phyloP scores from a whole-genome alignment of 2,888 invertebrate species.

The Caenorhabditis sp. region DNA sequence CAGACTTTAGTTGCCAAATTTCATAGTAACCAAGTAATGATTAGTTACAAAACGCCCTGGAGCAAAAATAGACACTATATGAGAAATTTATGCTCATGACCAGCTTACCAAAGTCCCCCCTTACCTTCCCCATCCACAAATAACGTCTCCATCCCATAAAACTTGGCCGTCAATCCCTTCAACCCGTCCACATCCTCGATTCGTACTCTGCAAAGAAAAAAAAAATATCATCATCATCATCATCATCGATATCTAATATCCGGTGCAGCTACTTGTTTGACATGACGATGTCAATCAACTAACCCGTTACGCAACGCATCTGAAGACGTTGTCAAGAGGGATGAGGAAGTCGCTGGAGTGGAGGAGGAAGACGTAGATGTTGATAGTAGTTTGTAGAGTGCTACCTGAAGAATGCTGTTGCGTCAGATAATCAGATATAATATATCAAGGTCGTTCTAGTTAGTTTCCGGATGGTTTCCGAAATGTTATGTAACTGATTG shows the following conservation, averaged over 20 bases:
- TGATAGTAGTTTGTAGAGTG: conserved; percentile 62
- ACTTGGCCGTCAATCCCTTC: conserved; percentile 57
- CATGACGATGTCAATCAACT: conserved; percentile 58
- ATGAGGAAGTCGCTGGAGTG: conserved; percentile 25
- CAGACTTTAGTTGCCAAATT: too few species aligned
- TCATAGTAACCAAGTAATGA: too few species aligned
- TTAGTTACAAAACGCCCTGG: too few species aligned
- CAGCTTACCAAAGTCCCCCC: not conserved
- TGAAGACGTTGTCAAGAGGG: conserved; percentile 49
- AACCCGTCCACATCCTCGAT: conserved; percentile 59
- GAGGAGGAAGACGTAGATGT: conserved; percentile 25
- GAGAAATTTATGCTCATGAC: too few species aligned
- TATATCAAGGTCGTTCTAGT: conserved; percentile 15
- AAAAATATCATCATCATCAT: not conserved
- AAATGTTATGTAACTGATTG: conserved; percentile 25
- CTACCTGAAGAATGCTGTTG: conserved; percentile 48
- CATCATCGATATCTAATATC: conserved; percentile 48
- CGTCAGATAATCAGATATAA: conserved; percentile 28
- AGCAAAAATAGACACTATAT: too few species aligned
- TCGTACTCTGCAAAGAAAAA: conserved; percentile 22
- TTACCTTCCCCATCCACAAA: conserved; percentile 70
- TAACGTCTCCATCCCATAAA: conserved; percentile 63
- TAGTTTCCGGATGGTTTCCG: conserved; percentile 26
- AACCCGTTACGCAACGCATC: conserved; percentile 60
- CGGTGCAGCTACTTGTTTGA: conserved; percentile 40